Conservation (phyloP, 2,113 vertebrate species). For the Semicossyphus pulcher region DNA sequence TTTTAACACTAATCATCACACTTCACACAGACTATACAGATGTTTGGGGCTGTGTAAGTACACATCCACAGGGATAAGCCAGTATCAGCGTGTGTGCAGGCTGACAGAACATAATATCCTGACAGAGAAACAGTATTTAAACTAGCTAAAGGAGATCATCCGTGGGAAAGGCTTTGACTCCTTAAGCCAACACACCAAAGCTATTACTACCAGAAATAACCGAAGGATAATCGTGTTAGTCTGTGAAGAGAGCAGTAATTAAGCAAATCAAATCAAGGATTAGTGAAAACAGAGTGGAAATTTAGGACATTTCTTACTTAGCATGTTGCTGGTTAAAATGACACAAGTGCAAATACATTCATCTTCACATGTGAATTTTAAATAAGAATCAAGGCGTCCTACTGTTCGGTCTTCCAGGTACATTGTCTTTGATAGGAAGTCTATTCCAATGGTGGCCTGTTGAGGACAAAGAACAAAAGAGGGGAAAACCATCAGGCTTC, state of each 20-base stretch:
- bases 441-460: conserved; percentile 85
- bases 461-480: conserved; percentile 41
- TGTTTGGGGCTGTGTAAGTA: conserved; percentile 33
- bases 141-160: conserved; percentile 61
- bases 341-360: neutral
- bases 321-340: conserved; percentile 26
- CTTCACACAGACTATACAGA: conserved; percentile 1
- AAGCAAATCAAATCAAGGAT: conserved; percentile 73
- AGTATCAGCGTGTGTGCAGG: conserved; percentile 50
- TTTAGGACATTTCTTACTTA: conserved; percentile 29
- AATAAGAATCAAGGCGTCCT: conserved; percentile 55
- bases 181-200: conserved; percentile 45
- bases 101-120: conserved; percentile 52
- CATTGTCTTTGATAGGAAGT: conserved; percentile 87
- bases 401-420: conserved; percentile 87
- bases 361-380: neutral
- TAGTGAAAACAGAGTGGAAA: conserved; percentile 60
- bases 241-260: conserved; percentile 56
- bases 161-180: conserved; percentile 45
- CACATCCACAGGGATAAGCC: conserved; percentile 50
- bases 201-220: conserved; percentile 63
- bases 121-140: conserved; percentile 56
- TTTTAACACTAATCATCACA: conserved; percentile 14
- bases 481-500: conserved; percentile 19
- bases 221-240: conserved; percentile 68